Conservation (phyloP, 2,113 vertebrate genomes). For the Ariopsis seemanni region DNA sequence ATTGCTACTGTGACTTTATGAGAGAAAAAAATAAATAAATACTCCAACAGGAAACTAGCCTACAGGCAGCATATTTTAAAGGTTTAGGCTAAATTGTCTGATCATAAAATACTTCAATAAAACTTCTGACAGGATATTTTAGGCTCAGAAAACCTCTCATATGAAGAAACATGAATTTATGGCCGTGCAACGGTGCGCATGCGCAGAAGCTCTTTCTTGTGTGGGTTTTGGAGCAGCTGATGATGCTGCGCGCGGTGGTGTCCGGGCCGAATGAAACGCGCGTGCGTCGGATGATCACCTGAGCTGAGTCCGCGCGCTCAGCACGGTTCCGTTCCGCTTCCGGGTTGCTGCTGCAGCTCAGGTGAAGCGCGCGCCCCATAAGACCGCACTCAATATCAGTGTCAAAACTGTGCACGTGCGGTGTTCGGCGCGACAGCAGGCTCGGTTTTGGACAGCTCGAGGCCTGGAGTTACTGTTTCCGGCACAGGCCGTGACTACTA, state of each 20-base stretch:
- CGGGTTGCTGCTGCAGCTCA: neutral
- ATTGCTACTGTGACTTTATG: neutral
- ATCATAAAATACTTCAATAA: neutral
- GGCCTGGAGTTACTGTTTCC: conserved; percentile 60
- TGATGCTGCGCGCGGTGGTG: no score
- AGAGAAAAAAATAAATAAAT: neutral
- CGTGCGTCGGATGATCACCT: neutral
- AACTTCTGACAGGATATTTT: neutral
- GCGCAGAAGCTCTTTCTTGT: neutral
- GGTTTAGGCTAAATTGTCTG: neutral
- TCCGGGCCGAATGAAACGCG: neutral
- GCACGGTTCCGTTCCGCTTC: neutral
- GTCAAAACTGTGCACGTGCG: neutral
- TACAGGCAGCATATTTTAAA: neutral
- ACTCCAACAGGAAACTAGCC: no score
- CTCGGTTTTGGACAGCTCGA: neutral
- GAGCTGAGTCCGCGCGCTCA: neutral
- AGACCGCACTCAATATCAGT: neutral
- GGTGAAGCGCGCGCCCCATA: neutral
- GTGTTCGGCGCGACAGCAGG: no score
- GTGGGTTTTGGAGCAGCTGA: neutral
- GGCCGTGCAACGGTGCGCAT: neutral
- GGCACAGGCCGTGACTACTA: conserved; percentile 60
- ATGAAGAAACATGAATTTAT: neutral
- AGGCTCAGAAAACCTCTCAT: neutral